Conservation (phyloP, 2,797 vertebrate species). For the Oryzias dopingdopingensis region DNA sequence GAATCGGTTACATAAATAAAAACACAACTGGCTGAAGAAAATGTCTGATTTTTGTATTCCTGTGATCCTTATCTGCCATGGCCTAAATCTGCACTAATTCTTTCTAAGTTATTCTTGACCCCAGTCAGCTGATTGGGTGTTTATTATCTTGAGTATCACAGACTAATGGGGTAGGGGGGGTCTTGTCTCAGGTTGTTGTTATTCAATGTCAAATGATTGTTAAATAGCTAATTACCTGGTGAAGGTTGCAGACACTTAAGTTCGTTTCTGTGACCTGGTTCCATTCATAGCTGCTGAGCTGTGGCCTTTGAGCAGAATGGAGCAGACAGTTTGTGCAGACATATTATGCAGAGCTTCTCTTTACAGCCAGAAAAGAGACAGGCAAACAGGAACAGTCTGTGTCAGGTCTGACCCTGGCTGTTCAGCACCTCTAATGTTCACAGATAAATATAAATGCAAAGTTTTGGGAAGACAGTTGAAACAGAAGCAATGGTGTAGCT, state of each 20-base stretch:
- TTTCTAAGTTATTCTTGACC: too few relatives aligned
- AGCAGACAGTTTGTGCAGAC: constrained; percentile 64
- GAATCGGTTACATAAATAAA: too few relatives aligned
- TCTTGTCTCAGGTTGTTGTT: too few relatives aligned
- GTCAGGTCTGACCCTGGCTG: constrained; percentile 45
- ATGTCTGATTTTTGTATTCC: too few relatives aligned
- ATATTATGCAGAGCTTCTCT: constrained; percentile 45
- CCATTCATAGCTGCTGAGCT: constrained; percentile 16
- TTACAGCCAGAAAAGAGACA: constrained; percentile 23
- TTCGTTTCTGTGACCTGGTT: constrained; percentile 14
- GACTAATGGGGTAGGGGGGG: too few relatives aligned
- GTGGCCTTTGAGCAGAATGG: constrained; percentile 34
- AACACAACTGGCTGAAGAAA: too few relatives aligned
- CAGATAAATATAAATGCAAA: constrained; percentile 45
- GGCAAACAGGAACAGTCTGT: constrained; percentile 24
- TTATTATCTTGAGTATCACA: too few relatives aligned
- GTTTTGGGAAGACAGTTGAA: constrained; percentile 23
- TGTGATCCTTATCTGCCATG: too few relatives aligned
- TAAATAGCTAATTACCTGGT: too few relatives aligned
- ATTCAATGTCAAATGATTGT: too few relatives aligned
- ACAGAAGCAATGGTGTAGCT: constrained; percentile 7
- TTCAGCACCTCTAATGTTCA: constrained; percentile 42
- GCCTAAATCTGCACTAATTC: too few relatives aligned
- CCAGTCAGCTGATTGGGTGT: too few relatives aligned
- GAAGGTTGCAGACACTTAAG: neutral